Evolutionary conservation across 1,140 invertebrate genomes (phyloP).

Genomic region (Caenorhabditis latens): DNA sequence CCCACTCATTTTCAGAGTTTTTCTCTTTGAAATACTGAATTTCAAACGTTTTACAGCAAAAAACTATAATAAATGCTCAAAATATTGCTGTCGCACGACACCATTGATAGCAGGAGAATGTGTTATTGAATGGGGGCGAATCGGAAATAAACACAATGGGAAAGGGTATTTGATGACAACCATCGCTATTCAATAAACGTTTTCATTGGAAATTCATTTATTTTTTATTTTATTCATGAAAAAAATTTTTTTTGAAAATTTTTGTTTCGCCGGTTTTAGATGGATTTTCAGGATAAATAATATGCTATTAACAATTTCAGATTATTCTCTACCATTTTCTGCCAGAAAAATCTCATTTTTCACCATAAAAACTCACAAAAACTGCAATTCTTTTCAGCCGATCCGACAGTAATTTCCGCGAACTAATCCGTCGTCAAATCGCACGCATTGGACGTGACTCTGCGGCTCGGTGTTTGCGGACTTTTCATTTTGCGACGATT

Average conservation of each 20-base stretch:
- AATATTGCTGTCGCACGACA: too few relatives aligned
- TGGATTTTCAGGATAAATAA: neutral
- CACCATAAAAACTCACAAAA: neutral
- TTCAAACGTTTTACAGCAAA: neutral
- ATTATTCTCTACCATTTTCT: too few relatives aligned
- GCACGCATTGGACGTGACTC: neutral
- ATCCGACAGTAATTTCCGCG: neutral
- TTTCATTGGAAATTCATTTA: neutral
- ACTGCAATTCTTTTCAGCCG: neutral
- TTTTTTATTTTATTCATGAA: too few relatives aligned
- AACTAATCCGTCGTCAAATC: neutral
- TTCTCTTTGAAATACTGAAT: neutral
- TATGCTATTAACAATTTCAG: too few relatives aligned
- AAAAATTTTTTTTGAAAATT: too few relatives aligned
- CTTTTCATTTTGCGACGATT: neutral
- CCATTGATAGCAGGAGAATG: neutral
- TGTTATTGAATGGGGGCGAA: conserved; percentile 17
- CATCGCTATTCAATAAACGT: neutral
- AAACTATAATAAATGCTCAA: too few relatives aligned
- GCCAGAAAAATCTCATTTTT: neutral
- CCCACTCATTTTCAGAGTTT: neutral
- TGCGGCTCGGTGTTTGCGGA: conserved; percentile 13
- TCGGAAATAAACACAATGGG: conserved; percentile 29
- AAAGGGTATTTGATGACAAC: too few relatives aligned
- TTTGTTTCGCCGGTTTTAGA: neutral